Evolutionary conservation across 2,888 invertebrate species (phyloP).

Genomic region (Cyaniris semiargus): DNA sequence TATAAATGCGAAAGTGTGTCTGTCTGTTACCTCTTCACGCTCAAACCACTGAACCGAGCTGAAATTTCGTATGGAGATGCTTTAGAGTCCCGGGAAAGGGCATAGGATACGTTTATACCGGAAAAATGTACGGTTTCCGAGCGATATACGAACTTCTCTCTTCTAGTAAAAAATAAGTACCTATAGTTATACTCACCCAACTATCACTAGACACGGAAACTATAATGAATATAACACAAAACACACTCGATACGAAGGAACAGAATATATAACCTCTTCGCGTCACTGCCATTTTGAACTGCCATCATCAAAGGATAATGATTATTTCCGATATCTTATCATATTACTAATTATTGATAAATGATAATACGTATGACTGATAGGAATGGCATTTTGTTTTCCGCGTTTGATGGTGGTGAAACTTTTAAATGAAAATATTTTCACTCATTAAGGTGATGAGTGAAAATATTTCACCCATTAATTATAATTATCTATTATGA

Average conservation of each 20-base stretch:
- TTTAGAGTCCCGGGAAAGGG: too few species aligned
- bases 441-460: too few species aligned
- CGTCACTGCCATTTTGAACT: constrained; percentile 66
- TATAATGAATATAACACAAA: constrained; percentile 61
- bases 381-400: neutral
- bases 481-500: too few species aligned
- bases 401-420: neutral
- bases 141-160: too few species aligned
- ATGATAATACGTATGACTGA: neutral
- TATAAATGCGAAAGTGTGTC: too few species aligned
- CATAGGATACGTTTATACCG: too few species aligned
- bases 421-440: neutral
- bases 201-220: constrained; percentile 65
- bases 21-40: too few species aligned
- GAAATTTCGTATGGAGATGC: too few species aligned
- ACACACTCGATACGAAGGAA: constrained; percentile 63
- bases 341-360: constrained; percentile 17
- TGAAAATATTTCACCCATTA: too few species aligned
- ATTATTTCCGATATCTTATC: neutral
- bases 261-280: constrained; percentile 67
- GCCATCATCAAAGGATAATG: neutral
- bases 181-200: constrained; percentile 61
- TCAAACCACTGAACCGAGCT: too few species aligned
- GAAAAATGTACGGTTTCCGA: too few species aligned
- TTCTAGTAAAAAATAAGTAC: too few species aligned